These are phyloP conservation scores for Jaculus jaculus DNA, from an alignment of 2,113 vertebrate genomes.

Conservation along the genomic window DNA sequence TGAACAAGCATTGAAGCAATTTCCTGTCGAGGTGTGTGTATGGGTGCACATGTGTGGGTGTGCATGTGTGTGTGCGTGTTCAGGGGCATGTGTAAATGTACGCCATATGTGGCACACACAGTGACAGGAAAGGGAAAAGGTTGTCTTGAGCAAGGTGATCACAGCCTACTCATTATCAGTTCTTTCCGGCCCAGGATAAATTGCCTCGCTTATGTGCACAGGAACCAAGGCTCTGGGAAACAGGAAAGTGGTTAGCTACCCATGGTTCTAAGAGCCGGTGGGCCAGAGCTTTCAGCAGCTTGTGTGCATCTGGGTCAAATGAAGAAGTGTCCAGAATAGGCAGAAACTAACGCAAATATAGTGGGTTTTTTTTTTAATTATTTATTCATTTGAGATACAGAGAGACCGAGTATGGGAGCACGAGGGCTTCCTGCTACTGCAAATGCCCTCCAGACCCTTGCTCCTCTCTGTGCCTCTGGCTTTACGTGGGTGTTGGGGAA, in stretches of 20 bases:
- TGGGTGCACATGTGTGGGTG: no score
- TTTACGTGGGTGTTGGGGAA: no score
- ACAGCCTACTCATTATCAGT: not conserved
- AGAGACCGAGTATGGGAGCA: no score
- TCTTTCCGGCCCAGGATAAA: conserved; percentile 14
- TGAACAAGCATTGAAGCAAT: not conserved
- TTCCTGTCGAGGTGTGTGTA: not conserved
- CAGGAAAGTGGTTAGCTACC: not conserved
- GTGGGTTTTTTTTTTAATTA: not conserved
- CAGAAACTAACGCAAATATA: not conserved
- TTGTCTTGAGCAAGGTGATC: not conserved
- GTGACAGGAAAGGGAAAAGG: not conserved
- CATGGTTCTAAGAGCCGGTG: not conserved
- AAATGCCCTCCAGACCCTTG: no score
- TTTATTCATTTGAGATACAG: no score
- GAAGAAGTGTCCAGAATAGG: not conserved
- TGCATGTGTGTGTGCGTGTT: not conserved
- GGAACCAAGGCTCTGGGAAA: not conserved
- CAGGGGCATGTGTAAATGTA: not conserved
- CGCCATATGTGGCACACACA: not conserved
- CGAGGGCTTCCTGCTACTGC: no score
- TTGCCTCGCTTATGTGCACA: not conserved
- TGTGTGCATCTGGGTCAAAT: not conserved
- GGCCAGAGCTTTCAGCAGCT: not conserved
- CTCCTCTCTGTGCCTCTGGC: no score